Percentiles rank a stretch among this genome's conserved stretches.
phyloP scores from a whole-genome alignment of 2,888 invertebrate species.

The Tribolium freemani region DNA sequence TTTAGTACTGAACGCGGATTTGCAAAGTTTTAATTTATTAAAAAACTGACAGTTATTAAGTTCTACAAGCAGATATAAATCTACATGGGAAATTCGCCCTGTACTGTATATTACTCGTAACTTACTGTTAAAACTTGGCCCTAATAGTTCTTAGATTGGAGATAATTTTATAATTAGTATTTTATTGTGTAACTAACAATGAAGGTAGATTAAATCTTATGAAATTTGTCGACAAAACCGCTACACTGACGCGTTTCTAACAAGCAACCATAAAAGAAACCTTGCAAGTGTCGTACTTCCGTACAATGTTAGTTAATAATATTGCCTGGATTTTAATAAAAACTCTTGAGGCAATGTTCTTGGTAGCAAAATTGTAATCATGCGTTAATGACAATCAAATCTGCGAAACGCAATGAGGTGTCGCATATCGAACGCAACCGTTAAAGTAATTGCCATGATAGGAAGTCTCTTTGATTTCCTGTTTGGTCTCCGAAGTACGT shows the following conservation, averaged over 20 bases:
- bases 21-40: not conserved
- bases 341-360: too few relatives aligned
- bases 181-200: not conserved
- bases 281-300: not conserved
- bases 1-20: too few relatives aligned
- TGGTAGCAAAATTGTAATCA: not conserved
- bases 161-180: not conserved
- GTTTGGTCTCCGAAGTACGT: not conserved
- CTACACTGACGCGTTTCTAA: not conserved
- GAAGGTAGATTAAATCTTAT: not conserved
- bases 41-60: not conserved
- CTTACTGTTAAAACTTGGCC: not conserved
- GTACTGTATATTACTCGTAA: not conserved
- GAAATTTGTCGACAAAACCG: not conserved
- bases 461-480: constrained; percentile 20
- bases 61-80: not conserved
- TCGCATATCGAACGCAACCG: constrained; percentile 36
- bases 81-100: not conserved
- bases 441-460: constrained; percentile 44
- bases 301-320: not conserved
- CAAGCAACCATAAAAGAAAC: not conserved
- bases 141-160: not conserved
- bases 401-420: constrained; percentile 7
- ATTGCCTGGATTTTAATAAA: not conserved
- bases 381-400: not conserved